These are phyloP conservation scores for Sminthurinus signatus DNA, from an alignment of 1,140 invertebrate genomes.

Conservation along the genomic window DNA sequence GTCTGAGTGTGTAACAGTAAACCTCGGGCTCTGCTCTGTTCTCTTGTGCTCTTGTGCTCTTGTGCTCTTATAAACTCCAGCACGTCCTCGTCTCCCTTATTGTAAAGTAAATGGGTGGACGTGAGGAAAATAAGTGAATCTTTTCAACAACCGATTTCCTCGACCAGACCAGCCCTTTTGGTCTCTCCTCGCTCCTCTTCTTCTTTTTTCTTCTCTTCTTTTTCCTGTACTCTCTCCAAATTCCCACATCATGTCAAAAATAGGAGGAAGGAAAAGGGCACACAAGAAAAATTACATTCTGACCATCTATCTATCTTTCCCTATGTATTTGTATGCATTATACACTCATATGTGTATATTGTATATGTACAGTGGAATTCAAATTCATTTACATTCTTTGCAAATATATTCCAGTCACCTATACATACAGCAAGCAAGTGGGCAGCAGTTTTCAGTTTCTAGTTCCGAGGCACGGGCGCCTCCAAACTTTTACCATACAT, in stretches of 20 bases:
- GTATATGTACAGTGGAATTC: no score
- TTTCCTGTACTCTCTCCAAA: not conserved
- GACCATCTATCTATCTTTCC: not conserved
- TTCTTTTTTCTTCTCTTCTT: constrained; percentile 3
- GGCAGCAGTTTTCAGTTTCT: no score
- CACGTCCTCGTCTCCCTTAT: constrained; percentile 7
- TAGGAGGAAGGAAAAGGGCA: not conserved
- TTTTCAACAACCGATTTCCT: not conserved
- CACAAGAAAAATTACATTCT: not conserved
- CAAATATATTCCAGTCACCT: no score
- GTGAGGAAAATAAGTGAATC: constrained; percentile 18
- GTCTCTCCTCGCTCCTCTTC: not conserved
- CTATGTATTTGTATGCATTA: no score
- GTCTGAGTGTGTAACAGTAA: no score
- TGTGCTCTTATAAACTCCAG: not conserved
- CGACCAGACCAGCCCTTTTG: not conserved
- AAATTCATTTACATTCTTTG: no score
- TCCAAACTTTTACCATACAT: no score
- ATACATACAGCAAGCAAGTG: no score
- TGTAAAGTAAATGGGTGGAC: constrained; percentile 20
- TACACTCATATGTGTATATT: no score
- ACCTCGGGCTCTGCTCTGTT: no score
- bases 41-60: constrained; percentile 4
- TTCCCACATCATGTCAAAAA: not conserved
- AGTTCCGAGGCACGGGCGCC: no score